These are phyloP conservation scores for Lethocerus indicus DNA, from an alignment of 1,140 invertebrate genomes.

Conservation along the genomic window DNA sequence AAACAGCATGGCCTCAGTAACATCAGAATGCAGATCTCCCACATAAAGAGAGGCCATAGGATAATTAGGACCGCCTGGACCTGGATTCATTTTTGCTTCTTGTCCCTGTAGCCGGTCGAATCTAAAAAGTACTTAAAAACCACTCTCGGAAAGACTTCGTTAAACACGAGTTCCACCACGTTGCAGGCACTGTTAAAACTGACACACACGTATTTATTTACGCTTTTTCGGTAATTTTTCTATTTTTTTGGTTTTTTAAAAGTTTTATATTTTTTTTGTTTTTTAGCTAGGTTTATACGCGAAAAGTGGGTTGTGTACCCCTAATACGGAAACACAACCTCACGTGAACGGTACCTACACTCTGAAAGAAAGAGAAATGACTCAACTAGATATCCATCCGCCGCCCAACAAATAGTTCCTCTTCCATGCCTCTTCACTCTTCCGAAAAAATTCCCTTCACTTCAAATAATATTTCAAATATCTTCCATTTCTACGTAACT, in stretches of 20 bases:
- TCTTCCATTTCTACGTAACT: no score
- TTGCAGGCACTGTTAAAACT: not conserved
- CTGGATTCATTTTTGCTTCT: conserved; percentile 46
- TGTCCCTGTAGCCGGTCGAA: conserved; percentile 15
- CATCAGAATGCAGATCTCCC: conserved; percentile 94
- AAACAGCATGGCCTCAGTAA: conserved; percentile 98
- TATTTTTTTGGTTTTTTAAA: conserved; percentile 43
- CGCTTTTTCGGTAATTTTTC: conserved; percentile 24
- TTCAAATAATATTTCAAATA: no score
- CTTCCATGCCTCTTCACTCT: no score
- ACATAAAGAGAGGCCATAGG: conserved; percentile 98
- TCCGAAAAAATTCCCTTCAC: no score
- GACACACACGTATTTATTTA: conserved; percentile 20
- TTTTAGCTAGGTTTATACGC: conserved; percentile 51
- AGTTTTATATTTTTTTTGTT: conserved; percentile 45
- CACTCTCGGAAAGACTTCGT: no score
- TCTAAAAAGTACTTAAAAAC: not conserved
- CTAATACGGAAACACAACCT: conserved; percentile 38
- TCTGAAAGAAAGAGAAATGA: conserved; percentile 14
- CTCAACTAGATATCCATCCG: no score
- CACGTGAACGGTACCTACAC: conserved; percentile 27
- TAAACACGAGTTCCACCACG: conserved; percentile 1
- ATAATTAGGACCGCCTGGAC: conserved; percentile 56
- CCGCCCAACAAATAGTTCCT: no score
- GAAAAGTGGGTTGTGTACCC: conserved; percentile 66